Evolutionary conservation across 2,797 vertebrate genomes (phyloP).

Genomic region (Lemur catta): DNA sequence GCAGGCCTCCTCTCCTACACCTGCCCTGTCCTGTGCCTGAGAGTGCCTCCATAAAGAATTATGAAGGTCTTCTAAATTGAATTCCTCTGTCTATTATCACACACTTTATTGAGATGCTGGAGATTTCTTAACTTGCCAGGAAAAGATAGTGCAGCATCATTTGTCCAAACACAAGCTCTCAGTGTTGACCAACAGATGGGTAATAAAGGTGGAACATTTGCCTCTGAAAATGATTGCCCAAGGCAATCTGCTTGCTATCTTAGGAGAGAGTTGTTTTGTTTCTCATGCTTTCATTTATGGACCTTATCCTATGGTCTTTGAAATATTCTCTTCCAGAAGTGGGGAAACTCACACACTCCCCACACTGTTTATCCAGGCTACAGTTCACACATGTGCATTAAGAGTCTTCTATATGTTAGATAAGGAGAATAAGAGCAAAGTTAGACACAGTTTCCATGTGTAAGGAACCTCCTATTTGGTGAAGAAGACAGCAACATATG

Average conservation of each 20-base stretch:
- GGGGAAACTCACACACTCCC: neutral
- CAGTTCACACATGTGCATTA: neutral
- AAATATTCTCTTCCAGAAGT: neutral
- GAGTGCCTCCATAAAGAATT: constrained; percentile 38
- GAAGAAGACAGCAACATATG: neutral
- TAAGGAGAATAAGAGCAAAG: neutral
- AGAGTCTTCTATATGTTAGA: neutral
- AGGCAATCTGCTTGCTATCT: neutral
- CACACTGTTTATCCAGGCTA: neutral
- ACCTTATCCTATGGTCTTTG: neutral
- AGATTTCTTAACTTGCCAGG: constrained; percentile 23
- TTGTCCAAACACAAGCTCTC: neutral
- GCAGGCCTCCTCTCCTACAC: neutral
- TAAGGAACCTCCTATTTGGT: neutral
- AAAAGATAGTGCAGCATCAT: neutral
- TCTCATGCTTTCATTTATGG: neutral
- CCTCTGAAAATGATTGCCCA: neutral
- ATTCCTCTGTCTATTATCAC: constrained; percentile 31
- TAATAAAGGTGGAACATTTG: constrained; percentile 24
- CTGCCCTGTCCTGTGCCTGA: neutral
- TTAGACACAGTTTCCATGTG: neutral
- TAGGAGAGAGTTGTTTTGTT: neutral
- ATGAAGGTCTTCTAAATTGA: constrained; percentile 34
- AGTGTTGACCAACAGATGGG: constrained; percentile 17
- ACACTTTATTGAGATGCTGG: neutral